These are phyloP conservation scores for Pogona vitticeps DNA, from an alignment of 2,113 vertebrate species.

Conservation along the genomic window DNA sequence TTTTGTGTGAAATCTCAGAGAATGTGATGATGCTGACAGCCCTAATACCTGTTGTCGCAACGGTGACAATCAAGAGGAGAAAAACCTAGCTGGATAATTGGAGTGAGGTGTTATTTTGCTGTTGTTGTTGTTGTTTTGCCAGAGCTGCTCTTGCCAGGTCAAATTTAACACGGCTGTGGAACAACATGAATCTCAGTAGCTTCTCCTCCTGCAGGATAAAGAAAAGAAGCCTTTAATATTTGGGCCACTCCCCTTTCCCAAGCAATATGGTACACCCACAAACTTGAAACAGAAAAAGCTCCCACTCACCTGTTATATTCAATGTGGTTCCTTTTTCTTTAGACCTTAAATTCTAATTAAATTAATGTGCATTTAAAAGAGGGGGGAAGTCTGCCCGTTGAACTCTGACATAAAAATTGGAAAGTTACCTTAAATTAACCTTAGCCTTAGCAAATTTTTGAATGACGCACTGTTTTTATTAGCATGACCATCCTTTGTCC, in stretches of 20 bases:
- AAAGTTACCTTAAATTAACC: constrained; percentile 20
- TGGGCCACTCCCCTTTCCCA: neutral
- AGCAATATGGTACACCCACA: neutral
- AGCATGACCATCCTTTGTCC: neutral
- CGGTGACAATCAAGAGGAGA: neutral
- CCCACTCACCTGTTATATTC: neutral
- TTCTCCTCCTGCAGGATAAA: neutral
- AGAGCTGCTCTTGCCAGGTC: neutral
- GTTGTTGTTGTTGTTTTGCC: neutral
- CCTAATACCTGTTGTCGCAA: no score
- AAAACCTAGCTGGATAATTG: neutral
- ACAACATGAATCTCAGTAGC: neutral
- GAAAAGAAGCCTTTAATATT: neutral
- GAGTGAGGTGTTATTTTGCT: neutral
- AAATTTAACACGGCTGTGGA: neutral
- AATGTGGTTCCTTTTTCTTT: neutral
- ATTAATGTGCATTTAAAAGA: neutral
- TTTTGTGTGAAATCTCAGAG: no score
- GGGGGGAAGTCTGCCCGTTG: neutral
- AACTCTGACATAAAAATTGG: constrained; percentile 4
- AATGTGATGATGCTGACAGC: no score
- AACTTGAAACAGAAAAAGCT: neutral
- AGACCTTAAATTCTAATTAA: neutral
- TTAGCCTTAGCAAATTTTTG: constrained; percentile 15
- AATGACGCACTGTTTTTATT: constrained; percentile 15